phyloP scores from a whole-genome alignment of 2,797 vertebrate genomes.

The Eulemur albifrons region DNA sequence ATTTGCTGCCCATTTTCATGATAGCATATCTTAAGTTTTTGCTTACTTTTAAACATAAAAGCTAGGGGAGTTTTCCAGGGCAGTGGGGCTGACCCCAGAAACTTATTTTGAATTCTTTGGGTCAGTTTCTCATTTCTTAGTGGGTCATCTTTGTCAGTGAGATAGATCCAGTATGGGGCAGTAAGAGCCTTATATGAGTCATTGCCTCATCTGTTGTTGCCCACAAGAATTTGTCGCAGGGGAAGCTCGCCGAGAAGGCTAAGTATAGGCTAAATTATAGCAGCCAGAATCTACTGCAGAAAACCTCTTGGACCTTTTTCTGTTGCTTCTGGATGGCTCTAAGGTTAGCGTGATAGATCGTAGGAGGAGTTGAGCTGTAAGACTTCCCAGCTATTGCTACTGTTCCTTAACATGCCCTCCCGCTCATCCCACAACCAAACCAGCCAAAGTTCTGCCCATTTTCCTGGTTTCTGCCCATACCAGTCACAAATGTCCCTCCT shows the following conservation, averaged over 20 bases:
- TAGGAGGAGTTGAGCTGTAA: background rate
- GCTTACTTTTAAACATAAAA: background rate
- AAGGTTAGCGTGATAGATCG: background rate
- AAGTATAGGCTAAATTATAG: background rate
- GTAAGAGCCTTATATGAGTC: background rate
- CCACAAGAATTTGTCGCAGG: background rate
- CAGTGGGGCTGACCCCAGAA: background rate
- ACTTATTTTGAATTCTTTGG: background rate
- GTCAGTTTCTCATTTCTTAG: background rate
- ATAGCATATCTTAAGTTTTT: background rate
- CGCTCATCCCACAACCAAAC: background rate
- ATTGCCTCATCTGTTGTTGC: background rate
- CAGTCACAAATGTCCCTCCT: background rate
- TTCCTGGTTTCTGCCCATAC: background rate
- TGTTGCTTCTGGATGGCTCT: background rate
- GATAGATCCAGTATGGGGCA: background rate
- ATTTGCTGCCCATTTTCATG: background rate
- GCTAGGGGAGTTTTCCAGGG: background rate
- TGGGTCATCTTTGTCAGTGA: background rate
- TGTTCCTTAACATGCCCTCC: background rate
- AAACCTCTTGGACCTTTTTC: background rate
- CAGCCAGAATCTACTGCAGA: background rate
- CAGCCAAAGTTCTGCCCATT: background rate
- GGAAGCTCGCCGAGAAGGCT: background rate
- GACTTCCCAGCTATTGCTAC: background rate